Percentiles rank a stretch among this genome's conserved stretches.
Evolutionary conservation across 2,797 vertebrate species (phyloP).

Genomic region (Myotis myotis): DNA sequence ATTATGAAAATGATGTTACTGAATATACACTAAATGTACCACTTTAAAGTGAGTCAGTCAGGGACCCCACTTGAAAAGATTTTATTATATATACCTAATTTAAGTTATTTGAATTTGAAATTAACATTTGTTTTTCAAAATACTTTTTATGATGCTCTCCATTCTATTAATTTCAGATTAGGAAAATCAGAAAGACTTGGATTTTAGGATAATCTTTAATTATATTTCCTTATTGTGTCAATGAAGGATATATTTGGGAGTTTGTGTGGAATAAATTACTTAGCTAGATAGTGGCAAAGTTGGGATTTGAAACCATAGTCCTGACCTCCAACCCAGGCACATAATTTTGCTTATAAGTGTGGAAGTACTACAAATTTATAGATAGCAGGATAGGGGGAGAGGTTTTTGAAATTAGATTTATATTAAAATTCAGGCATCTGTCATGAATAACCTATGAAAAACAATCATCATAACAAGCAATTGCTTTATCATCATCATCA

Average conservation of each 20-base stretch:
- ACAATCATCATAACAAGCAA: background rate
- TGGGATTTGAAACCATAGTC: background rate
- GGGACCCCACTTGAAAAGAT: background rate
- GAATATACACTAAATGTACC: background rate
- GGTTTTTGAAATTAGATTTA: background rate
- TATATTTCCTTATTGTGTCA: background rate
- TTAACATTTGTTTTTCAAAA: background rate
- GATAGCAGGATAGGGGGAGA: background rate
- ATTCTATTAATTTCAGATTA: background rate
- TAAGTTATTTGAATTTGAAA: constrained; percentile 11
- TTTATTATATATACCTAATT: background rate
- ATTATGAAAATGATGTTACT: background rate
- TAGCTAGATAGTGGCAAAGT: background rate
- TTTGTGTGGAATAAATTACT: background rate
- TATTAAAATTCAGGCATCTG: background rate
- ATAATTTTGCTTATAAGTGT: background rate
- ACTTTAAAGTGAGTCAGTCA: background rate
- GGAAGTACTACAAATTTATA: background rate
- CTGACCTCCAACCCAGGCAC: background rate
- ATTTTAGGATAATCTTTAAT: background rate
- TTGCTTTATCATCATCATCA: background rate
- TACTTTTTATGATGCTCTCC: background rate
- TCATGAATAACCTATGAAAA: background rate
- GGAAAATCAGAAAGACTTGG: background rate
- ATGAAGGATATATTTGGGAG: background rate